These are phyloP conservation scores for Amyelois transitella DNA, from an alignment of 1,140 invertebrate genomes.

Conservation along the genomic window DNA sequence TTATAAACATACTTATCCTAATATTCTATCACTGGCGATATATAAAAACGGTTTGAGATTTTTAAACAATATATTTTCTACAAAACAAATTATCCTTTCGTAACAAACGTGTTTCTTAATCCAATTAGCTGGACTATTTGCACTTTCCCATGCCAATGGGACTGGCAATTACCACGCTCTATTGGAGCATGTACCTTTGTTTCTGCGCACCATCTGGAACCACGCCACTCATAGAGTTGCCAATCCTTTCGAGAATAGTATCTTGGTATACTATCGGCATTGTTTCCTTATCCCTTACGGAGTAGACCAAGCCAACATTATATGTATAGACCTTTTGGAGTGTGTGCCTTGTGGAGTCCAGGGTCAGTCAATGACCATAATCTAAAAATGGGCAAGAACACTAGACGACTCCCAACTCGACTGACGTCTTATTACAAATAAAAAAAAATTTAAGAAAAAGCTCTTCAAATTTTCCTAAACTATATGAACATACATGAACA, in stretches of 20 bases:
- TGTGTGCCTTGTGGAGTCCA: too few relatives aligned
- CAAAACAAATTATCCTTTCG: neutral
- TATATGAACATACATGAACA: too few relatives aligned
- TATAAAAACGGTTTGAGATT: neutral
- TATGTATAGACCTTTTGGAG: too few relatives aligned
- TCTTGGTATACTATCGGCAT: neutral
- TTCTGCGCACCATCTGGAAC: constrained; percentile 38
- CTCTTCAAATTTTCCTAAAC: too few relatives aligned
- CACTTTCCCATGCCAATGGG: constrained; percentile 60
- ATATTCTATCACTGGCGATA: neutral
- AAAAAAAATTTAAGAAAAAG: too few relatives aligned
- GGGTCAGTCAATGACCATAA: too few relatives aligned
- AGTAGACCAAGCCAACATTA: too few relatives aligned
- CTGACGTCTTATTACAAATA: too few relatives aligned
- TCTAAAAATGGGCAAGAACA: too few relatives aligned
- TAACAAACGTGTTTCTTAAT: constrained; percentile 6
- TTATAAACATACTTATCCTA: too few relatives aligned
- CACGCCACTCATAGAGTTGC: constrained; percentile 17
- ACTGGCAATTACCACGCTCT: constrained; percentile 60
- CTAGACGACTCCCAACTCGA: too few relatives aligned
- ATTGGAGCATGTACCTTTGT: constrained; percentile 61
- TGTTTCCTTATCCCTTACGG: too few relatives aligned
- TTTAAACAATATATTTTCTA: neutral
- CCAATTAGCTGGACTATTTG: constrained; percentile 12
- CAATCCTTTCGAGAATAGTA: neutral